Evolutionary conservation across 64 coral and sea anemone species (phyloP).

Genomic region (Catalaphyllia jardinei): DNA sequence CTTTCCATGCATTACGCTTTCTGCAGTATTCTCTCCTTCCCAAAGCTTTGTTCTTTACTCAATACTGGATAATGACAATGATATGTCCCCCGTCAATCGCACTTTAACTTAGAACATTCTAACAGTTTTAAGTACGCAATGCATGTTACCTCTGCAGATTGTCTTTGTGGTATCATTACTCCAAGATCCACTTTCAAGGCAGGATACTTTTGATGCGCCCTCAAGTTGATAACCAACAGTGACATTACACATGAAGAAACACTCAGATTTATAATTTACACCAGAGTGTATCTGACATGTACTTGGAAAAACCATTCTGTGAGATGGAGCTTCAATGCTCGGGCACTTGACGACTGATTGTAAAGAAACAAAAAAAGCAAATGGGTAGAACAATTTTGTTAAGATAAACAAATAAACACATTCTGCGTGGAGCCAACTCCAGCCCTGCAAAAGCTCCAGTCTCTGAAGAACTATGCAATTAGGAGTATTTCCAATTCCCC

Average conservation of each 20-base stretch:
- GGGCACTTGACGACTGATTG: slow-evolving; percentile 15
- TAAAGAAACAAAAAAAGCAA: not conserved
- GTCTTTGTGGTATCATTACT: not conserved
- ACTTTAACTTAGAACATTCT: no score
- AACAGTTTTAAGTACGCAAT: not conserved
- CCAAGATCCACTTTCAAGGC: slow-evolving; percentile 43
- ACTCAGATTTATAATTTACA: slow-evolving; percentile 43
- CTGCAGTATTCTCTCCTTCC: no score
- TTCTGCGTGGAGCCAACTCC: no score
- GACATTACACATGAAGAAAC: slow-evolving; percentile 46
- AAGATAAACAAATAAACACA: no score
- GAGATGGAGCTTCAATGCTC: not conserved
- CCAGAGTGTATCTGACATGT: not conserved
- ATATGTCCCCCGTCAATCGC: no score
- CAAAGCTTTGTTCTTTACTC: no score
- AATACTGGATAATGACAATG: no score
- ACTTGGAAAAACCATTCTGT: not conserved
- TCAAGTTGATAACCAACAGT: slow-evolving; percentile 33
- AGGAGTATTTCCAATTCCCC: no score
- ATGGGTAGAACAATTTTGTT: not conserved
- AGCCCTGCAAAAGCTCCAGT: no score
- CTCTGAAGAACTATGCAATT: no score
- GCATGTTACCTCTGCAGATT: slow-evolving; percentile 33
- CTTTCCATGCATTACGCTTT: no score
- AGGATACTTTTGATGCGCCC: not conserved